phyloP scores from a whole-genome alignment of 2,888 invertebrate genomes.

The Hyalella azteca region DNA sequence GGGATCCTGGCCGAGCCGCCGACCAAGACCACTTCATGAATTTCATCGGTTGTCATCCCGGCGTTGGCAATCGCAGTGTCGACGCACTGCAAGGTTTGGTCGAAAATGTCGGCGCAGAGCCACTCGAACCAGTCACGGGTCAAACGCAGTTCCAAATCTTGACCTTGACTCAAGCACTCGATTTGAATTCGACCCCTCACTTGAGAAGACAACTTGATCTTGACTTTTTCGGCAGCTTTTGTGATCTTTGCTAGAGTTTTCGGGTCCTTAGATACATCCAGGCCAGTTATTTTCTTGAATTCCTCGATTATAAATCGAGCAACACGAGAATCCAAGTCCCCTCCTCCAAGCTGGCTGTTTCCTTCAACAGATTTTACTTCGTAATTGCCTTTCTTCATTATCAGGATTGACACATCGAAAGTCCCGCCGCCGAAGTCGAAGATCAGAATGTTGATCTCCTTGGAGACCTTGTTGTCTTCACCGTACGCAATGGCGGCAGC shows the following conservation, averaged over 20 bases:
- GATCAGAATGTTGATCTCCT: conserved; percentile 66
- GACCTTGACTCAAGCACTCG: conserved; percentile 91
- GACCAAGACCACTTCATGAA: conserved; percentile 71
- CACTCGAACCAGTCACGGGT: conserved; percentile 86
- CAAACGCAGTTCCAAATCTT: conserved; percentile 94
- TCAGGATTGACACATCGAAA: conserved; percentile 72
- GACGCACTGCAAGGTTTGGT: conserved; percentile 71
- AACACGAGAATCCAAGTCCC: conserved; percentile 76
- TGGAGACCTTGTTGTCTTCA: conserved; percentile 51
- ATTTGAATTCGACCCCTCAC: conserved; percentile 70
- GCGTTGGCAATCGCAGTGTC: conserved; percentile 72
- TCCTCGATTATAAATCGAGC: conserved; percentile 70
- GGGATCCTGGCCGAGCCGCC: conserved; percentile 98
- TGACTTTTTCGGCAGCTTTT: conserved; percentile 85
- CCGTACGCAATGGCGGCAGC: conserved; percentile 66
- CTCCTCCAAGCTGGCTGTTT: conserved; percentile 91
- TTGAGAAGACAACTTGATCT: conserved; percentile 60
- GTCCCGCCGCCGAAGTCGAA: conserved; percentile 80
- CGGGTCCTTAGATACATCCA: conserved; percentile 68
- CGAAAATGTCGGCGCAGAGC: conserved; percentile 70
- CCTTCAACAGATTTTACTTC: conserved; percentile 77
- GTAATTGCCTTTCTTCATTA: conserved; percentile 70
- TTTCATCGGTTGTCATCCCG: conserved; percentile 68
- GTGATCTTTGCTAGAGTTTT: conserved; percentile 68
- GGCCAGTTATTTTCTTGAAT: conserved; percentile 68